Evolutionary conservation across 2,797 vertebrate genomes (phyloP).

Genomic region (Arctocebus calabarensis): DNA sequence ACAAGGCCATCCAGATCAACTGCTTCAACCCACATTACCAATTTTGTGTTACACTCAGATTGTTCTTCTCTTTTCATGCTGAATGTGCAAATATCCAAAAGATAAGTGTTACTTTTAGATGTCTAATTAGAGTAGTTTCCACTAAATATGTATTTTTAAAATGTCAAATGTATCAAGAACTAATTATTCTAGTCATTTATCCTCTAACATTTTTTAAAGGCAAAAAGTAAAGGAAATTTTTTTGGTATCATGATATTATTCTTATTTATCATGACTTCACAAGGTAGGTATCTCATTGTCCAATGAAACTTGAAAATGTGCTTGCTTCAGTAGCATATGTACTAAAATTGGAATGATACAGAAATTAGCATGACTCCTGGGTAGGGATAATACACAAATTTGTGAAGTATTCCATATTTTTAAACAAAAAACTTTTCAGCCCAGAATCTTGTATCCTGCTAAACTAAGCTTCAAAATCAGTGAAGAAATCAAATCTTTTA

Average conservation of each 20-base stretch:
- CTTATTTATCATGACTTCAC: conserved; percentile 35
- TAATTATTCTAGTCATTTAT: background rate
- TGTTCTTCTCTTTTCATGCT: background rate
- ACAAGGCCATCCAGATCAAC: background rate
- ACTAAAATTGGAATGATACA: too few species aligned
- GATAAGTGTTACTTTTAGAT: background rate
- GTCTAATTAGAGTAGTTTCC: background rate
- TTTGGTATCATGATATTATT: background rate
- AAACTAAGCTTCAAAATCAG: too few species aligned
- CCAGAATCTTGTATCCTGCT: too few species aligned
- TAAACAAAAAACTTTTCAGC: too few species aligned
- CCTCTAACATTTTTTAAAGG: conserved; percentile 11
- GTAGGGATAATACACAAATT: too few species aligned
- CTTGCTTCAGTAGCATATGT: too few species aligned
- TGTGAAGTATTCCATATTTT: too few species aligned
- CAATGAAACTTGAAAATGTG: conserved; percentile 3
- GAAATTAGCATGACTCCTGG: too few species aligned
- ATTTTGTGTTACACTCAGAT: background rate
- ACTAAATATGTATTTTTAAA: background rate
- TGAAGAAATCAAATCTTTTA: too few species aligned
- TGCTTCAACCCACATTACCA: background rate
- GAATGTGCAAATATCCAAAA: background rate
- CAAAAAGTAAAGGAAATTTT: background rate
- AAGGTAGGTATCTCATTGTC: background rate
- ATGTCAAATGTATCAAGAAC: conserved; percentile 6